Base-by-base conservation (phyloP, 2,797 vertebrate genomes). In the Centropyge bicolor region DNA sequence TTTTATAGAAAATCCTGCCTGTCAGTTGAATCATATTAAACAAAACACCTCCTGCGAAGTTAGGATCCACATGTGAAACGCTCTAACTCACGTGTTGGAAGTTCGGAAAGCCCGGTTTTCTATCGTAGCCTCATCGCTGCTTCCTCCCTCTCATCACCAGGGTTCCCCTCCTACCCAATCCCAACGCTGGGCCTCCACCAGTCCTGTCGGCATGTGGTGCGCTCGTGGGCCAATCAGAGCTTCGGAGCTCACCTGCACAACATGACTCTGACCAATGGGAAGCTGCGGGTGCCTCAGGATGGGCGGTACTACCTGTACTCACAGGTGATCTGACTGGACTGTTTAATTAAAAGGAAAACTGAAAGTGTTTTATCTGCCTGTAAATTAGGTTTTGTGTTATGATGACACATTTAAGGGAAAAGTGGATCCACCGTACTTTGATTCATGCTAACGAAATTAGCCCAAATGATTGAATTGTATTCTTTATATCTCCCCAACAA, bases 241-340 rank as follows among this genome's bases (percentile, higher is more conserved):
- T 95, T 96, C 4, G 96, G 95, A 1, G 94, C 96, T 4, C 96
- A 98, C 85, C 93, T 98, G 73, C 96, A 96, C 92, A 97, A 97
- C 95, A 95, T 98, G 95, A 95, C 92, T 0, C 95, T 97, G 92
- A 85, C 74, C 43, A 95, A 95, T 0, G 96, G 97, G 51, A 95
- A 92, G 68, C 96, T 98, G 70, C 94, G 93, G 0, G 95, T 97
- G 57, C 94, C 95, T 74, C 96, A 96, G 85, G 94, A 96, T 0
- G 97, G 97, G 69, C 96, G 96, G 52, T 98, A 98, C 94, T 98
- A 97, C 81, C 86, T 98, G 85, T 98, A 97, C 81, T 95, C 96
- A 0, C 96, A 96, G 94, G 94, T 94, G 49, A 76, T 24, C 11
- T 5, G 1, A 27, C n/a, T 56, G 16, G 11, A 8, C n/a, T 19